Percentiles rank a stretch among this genome's conserved stretches.
These are phyloP conservation scores for Diadumene lineata DNA, from an alignment of 92 coral and sea anemone genomes.

Conservation along the genomic window DNA sequence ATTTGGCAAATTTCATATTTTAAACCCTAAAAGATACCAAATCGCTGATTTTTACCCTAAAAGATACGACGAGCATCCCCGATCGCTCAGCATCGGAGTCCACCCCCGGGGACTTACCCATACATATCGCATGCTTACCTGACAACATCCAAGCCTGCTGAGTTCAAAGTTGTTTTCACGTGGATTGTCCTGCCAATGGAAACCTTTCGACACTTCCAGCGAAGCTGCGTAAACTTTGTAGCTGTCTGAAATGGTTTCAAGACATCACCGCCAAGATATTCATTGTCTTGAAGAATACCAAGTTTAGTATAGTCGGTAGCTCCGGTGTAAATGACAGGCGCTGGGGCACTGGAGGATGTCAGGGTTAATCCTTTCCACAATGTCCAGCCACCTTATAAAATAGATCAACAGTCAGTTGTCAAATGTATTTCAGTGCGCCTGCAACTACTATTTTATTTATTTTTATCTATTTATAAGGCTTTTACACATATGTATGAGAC, in stretches of 20 bases:
- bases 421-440: not conserved
- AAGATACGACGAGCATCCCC: too few species aligned
- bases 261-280: not conserved
- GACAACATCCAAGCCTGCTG: not conserved
- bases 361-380: not conserved
- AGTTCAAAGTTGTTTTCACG: not conserved
- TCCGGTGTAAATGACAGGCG: not conserved
- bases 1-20: too few species aligned
- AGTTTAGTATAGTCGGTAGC: not conserved
- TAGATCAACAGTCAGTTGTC: not conserved
- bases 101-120: not conserved
- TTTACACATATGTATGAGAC: too few species aligned
- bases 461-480: not conserved
- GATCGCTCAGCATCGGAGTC: not conserved
- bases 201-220: not conserved
- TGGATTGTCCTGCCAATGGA: not conserved
- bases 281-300: not conserved
- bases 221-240: not conserved
- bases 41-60: too few species aligned
- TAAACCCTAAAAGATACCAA: too few species aligned
- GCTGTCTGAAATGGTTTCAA: not conserved
- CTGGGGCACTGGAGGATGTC: not conserved
- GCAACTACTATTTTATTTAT: not conserved
- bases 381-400: not conserved
- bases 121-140: conserved; percentile 5